Evolutionary conservation across 1,140 invertebrate genomes (phyloP), one percentile per base, ranked within the genome.

Genomic region (Formica exsecta): DNA sequence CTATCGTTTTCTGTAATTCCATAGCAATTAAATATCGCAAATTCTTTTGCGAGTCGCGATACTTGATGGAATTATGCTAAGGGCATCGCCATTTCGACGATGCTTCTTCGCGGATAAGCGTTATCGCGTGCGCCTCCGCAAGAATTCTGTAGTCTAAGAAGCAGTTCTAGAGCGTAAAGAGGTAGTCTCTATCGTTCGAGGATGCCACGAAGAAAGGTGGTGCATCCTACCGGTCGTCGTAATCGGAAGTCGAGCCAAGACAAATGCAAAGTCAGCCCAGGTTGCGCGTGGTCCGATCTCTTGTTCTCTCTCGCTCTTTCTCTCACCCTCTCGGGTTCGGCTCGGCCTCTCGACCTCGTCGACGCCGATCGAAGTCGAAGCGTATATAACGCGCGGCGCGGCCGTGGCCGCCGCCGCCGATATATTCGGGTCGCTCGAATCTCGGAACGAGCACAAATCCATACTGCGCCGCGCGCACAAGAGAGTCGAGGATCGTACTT

Each of bases 261-360:
- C 64, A 62, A 80, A 54, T 80, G 64, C 64, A n/a, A 68, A 66
- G 44, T 80, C 62, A 80, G 44, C 29, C 41, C 61, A 68, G 62
- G 13, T n/a, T 5, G 41, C 38, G 76, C 57, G 25, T 38, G 74
- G 59, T 66, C 64, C 64, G 44, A 84, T 81, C 77, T 83, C 68
- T 36, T 59, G 16, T n/a, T 11, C 36, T 54, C 13, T 65, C 61
- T 54, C 71, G 5, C 44, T 64, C 13, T 54, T 13, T 54, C 64
- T 70, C 19, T 38, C 68, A 59, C 38, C 70, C 74, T 57, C 54
- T 62, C 36, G 59, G 70, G 19, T 62, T 66, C 57, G 74, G 68
- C 59, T 89, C 64, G 54, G 71, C 77, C 87, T 73, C 59, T 88
- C 88, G 84, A 89, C 73, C 87, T 89, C 84, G 62, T 59, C 66